Evolutionary conservation across 2,797 vertebrate species (phyloP).

Genomic region (Phataginus tetradactyla): DNA sequence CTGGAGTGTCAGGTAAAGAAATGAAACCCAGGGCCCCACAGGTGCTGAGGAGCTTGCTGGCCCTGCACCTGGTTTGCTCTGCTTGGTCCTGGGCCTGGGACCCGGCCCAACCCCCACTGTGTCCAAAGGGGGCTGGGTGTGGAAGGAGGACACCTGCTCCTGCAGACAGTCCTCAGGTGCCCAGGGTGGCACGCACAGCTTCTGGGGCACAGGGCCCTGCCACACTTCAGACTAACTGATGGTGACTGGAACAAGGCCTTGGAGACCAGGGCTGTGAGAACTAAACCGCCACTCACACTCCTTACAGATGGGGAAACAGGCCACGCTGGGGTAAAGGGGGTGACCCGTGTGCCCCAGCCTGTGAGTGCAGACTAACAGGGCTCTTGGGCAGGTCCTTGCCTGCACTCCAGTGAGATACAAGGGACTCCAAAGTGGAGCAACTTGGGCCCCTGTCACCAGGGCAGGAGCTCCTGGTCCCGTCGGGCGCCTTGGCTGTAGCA

Average conservation of each 20-base stretch:
- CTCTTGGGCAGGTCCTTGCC: background rate
- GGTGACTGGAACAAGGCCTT: background rate
- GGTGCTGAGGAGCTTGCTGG: no score
- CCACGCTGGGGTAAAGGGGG: background rate
- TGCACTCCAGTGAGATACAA: background rate
- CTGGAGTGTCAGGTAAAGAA: background rate
- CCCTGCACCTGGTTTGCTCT: background rate
- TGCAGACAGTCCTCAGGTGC: background rate
- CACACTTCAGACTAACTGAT: no score
- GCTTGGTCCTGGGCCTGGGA: background rate
- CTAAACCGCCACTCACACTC: background rate
- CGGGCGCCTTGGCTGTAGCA: background rate
- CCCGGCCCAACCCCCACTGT: background rate
- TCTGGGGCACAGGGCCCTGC: background rate
- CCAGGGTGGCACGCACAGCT: background rate
- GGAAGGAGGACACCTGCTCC: background rate
- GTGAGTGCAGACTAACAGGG: background rate
- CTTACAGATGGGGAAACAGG: background rate
- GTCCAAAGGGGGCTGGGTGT: background rate
- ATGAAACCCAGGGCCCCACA: background rate
- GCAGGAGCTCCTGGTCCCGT: background rate
- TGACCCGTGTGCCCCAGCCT: background rate
- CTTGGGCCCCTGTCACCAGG: background rate
- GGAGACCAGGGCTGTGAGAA: background rate
- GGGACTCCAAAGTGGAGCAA: no score